A percentile compares a stretch with the other conserved stretches of the same genome.
Conservation (phyloP, 1,140 invertebrate genomes). For the Eueides isabella region DNA sequence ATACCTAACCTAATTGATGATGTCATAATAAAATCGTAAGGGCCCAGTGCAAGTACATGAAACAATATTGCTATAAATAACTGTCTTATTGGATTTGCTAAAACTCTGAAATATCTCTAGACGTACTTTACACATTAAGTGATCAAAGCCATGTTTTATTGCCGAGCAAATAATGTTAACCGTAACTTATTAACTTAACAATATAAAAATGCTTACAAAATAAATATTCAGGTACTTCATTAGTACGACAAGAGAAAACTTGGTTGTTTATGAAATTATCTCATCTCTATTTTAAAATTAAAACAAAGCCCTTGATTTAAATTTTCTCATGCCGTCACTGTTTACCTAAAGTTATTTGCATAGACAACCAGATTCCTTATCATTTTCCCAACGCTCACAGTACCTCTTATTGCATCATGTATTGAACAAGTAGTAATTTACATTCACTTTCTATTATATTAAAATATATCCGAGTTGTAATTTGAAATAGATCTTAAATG, state of each 20-base stretch:
- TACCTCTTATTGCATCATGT: conserved; percentile 21
- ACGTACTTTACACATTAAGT: too few relatives aligned
- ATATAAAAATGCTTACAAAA: too few relatives aligned
- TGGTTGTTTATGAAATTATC: background rate
- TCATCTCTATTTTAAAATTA: background rate
- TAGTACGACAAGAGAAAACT: background rate
- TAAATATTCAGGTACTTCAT: background rate
- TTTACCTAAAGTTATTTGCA: conserved; percentile 24
- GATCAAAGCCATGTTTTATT: too few relatives aligned
- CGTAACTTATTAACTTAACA: too few relatives aligned
- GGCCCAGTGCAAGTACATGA: too few relatives aligned
- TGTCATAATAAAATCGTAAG: too few relatives aligned
- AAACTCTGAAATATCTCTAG: too few relatives aligned
- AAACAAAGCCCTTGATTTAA: background rate
- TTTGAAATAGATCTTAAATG: background rate
- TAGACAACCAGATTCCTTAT: conserved; percentile 27
- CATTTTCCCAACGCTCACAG: conserved; percentile 16
- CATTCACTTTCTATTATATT: conserved; percentile 31
- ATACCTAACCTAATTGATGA: too few relatives aligned
- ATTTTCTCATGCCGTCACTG: conserved; percentile 7
- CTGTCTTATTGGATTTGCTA: too few relatives aligned
- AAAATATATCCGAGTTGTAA: conserved; percentile 10
- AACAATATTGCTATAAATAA: too few relatives aligned
- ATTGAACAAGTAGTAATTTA: conserved; percentile 19
- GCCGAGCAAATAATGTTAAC: too few relatives aligned